Evolutionary conservation across 2,888 invertebrate species (phyloP), one percentile per base, ranked within the genome.

Genomic region (Erebia aethiops): DNA sequence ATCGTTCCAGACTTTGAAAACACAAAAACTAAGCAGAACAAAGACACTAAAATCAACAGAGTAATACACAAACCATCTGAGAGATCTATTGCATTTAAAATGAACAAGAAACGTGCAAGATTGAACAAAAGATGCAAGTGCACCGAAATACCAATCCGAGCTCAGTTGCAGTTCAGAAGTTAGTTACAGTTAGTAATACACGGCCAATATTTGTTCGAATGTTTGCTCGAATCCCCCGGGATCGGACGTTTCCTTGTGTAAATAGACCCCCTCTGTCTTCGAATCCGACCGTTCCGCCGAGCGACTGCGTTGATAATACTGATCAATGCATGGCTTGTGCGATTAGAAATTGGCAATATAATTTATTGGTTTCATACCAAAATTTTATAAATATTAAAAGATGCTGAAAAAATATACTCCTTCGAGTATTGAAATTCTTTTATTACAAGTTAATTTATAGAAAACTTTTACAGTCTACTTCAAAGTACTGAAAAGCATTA

Each of bases 151-250:
- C 16, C 52, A 16, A n/a, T 52, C n/a, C 35, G 51, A 64, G 52
- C 13, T 18, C 21, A 49, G 21, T 35, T 35, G 61, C 64, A 52
- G 70, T 76, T 74, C 69, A 76, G 73, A 75, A 89, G 86, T 84
- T 86, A 85, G 88, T 86, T 88, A 85, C 84, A 80, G 71, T 81
- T 82, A 80, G 86, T 90, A 89, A 90, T 89, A 88, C 87, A 87
- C 80, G 84, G 85, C 87, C 89, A 90, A 91, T 91, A 91, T 91
- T 91, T 90, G 88, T 80, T 71, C 87, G 89, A 90, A 91, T 91
- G 91, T 91, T 91, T 90, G 88, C 80, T 71, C 81, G 81, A 81
- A 83, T 84, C 87, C 82, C 76, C 69, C 68, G 83, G 85, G 85
- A 83, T 80, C 77, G 81, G 81, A 81, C 81, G 84, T 79, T 81